Evolutionary conservation across 2,797 vertebrate genomes (phyloP).

Genomic region (Thalassophryne amazonica): DNA sequence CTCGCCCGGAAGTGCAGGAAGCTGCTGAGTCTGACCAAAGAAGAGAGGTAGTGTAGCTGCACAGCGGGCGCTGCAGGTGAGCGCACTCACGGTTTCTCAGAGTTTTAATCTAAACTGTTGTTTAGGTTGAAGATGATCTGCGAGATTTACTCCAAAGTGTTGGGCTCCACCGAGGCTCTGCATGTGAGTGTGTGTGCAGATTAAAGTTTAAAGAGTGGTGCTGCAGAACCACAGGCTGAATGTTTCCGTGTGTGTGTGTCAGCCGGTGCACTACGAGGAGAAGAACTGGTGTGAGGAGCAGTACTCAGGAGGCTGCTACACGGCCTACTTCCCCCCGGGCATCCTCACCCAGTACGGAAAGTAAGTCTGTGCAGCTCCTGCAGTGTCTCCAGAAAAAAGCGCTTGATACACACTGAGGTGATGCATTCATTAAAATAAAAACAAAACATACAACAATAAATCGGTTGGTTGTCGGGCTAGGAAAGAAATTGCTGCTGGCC

Average conservation of each 20-base stretch:
- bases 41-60: constrained; percentile 87
- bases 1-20: constrained; percentile 89
- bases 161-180: constrained; percentile 89
- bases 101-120: constrained; percentile 1
- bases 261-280: constrained; percentile 98
- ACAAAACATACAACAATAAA: no score
- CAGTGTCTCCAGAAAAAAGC: no score
- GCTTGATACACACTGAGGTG: no score
- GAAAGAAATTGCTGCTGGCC: no score
- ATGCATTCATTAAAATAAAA: no score
- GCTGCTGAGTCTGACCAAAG: constrained; percentile 83
- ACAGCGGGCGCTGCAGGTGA: not conserved
- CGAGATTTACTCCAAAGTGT: constrained; percentile 90
- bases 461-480: no score
- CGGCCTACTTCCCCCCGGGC: constrained; percentile 92
- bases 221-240: not conserved
- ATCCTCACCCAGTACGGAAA: constrained; percentile 94
- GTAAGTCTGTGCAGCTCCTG: no score
- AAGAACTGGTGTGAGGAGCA: constrained; percentile 99
- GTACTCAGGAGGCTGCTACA: constrained; percentile 97
- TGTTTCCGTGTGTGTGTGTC: constrained; percentile 15
- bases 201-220: not conserved
- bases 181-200: constrained; percentile 77
- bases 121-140: constrained; percentile 87
- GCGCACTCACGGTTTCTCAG: not conserved